These are phyloP conservation scores for Callionymus lyra DNA, from an alignment of 2,113 vertebrate genomes.

Conservation along the genomic window DNA sequence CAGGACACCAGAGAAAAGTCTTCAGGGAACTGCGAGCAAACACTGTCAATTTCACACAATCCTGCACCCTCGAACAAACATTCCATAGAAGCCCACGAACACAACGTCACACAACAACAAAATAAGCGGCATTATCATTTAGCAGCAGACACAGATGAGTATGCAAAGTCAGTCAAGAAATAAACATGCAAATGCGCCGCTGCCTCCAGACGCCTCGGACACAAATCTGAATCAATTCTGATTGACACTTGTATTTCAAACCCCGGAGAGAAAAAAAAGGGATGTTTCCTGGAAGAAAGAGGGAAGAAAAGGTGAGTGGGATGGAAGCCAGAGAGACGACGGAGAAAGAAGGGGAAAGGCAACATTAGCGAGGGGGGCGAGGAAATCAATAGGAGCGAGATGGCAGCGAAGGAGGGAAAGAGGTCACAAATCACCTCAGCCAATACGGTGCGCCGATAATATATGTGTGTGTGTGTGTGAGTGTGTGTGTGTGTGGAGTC, in stretches of 20 bases:
- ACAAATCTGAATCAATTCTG: no score
- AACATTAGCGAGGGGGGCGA: constrained; percentile 36
- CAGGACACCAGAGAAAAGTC: constrained; percentile 13
- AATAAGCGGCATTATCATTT: not conserved
- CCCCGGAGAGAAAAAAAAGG: no score
- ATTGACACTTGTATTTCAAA: no score
- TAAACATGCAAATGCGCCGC: constrained; percentile 5
- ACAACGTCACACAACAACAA: not conserved
- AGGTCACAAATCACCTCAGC: constrained; percentile 56
- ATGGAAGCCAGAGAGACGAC: constrained; percentile 15
- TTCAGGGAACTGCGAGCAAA: constrained; percentile 13
- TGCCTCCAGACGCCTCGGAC: not conserved
- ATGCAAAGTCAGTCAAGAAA: not conserved
- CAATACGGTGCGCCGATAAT: constrained; percentile 39
- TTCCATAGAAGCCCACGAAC: constrained; percentile 5
- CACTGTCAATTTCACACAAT: constrained; percentile 6
- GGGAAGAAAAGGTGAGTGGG: constrained; percentile 8
- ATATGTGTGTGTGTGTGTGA: constrained; percentile 6
- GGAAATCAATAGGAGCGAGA: constrained; percentile 54
- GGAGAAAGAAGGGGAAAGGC: constrained; percentile 12
- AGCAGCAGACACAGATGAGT: not conserved
- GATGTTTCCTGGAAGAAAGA: not conserved
- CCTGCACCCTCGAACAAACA: constrained; percentile 3
- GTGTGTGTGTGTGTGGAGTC: constrained; percentile 31
- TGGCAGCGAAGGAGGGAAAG: constrained; percentile 56